A percentile compares a stretch with the other conserved stretches of the same genome.
phyloP scores from a whole-genome alignment of 1,140 invertebrate species.

The Cheumatopsyche charites region DNA sequence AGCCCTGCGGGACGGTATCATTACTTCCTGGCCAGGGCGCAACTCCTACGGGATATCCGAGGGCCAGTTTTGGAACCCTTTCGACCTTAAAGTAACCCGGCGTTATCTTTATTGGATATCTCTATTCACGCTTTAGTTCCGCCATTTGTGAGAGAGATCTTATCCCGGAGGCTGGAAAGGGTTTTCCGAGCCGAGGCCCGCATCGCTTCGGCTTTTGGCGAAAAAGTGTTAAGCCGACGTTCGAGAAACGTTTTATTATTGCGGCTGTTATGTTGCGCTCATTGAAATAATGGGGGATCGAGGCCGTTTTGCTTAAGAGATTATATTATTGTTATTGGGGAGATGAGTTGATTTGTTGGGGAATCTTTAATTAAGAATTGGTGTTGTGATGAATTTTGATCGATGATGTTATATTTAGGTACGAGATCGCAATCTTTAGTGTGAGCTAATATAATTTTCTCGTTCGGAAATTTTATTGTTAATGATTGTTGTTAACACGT shows the following conservation, averaged over 20 bases:
- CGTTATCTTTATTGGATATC: slow-evolving; percentile 47
- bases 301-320: not conserved
- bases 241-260: slow-evolving; percentile 34
- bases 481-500: too few relatives aligned
- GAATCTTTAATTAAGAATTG: too few relatives aligned
- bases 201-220: not conserved
- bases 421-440: too few relatives aligned
- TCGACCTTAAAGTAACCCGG: slow-evolving; percentile 28
- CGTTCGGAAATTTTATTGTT: too few relatives aligned
- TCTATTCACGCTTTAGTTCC: slow-evolving; percentile 46
- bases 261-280: slow-evolving; percentile 23
- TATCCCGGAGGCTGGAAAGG: slow-evolving; percentile 29
- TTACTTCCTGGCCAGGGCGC: slow-evolving; percentile 34
- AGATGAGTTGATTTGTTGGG: too few relatives aligned
- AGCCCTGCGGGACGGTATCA: slow-evolving; percentile 30
- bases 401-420: too few relatives aligned
- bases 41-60: slow-evolving; percentile 34
- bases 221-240: slow-evolving; percentile 32
- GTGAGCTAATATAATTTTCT: too few relatives aligned
- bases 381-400: too few relatives aligned
- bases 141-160: slow-evolving; percentile 44
- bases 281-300: slow-evolving; percentile 25
- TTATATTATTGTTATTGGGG: too few relatives aligned
- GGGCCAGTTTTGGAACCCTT: slow-evolving; percentile 27
- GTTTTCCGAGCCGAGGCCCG: not conserved